A percentile compares a stretch with the other conserved stretches of the same genome.
These are phyloP conservation scores for Pyrgilauda ruficollis DNA, from an alignment of 2,113 vertebrate genomes.

Conservation along the genomic window DNA sequence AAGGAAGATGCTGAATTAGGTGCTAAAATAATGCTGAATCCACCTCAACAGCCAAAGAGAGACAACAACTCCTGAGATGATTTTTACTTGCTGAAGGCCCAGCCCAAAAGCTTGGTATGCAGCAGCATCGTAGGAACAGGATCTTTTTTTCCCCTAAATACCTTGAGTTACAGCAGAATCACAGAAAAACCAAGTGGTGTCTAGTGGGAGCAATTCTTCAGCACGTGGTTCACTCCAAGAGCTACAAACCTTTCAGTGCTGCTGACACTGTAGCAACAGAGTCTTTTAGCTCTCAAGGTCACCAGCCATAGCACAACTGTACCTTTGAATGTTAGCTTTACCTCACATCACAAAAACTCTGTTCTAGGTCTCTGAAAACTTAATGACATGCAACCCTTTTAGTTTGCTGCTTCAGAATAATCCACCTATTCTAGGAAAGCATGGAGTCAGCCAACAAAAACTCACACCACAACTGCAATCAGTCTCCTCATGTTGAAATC, in stretches of 20 bases:
- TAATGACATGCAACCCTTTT: neutral
- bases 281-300: neutral
- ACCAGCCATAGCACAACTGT: neutral
- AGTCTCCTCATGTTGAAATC: neutral
- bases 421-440: neutral
- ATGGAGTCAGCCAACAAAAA: neutral
- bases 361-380: neutral
- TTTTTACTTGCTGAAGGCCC: neutral
- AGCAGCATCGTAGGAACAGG: neutral
- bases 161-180: neutral
- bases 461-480: neutral
- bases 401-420: neutral
- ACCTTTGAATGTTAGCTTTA: neutral
- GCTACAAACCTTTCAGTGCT: neutral
- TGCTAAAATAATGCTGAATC: neutral
- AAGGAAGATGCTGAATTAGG: neutral
- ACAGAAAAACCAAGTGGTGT: neutral
- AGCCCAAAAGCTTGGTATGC: neutral
- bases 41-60: neutral
- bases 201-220: neutral
- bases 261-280: neutral
- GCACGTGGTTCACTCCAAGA: rapidly evolving
- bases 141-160: neutral
- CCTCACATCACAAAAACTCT: neutral
- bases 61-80: neutral